Evolutionary conservation across 2,113 vertebrate species (phyloP), one percentile per base, ranked within the genome.

Genomic region (Takifugu flavidus): DNA sequence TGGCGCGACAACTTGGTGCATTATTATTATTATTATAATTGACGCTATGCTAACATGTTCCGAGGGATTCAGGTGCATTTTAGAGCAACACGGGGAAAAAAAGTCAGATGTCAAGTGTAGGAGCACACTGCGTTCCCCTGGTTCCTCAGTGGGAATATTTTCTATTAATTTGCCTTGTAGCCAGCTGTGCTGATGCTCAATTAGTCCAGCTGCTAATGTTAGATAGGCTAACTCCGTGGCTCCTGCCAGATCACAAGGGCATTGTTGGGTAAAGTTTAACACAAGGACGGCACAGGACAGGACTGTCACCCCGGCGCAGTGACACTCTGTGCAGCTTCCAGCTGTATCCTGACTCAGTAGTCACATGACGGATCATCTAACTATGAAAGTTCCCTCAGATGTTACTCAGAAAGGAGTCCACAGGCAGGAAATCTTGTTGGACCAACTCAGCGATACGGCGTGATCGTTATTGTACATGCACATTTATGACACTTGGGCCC

Each of bases 331-430:
- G 57, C 49, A 50, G 76, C 67, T 73, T 43, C 68, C 67, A 60
- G 70, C 77, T 82, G 55, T 65, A 45, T 75, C 59, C 55, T 73
- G 77, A 80, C 60, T 74, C 56, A 62, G 56, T 65, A 59, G 44
- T 65, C 70, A 57, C 58, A 51, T 78, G 74, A 76, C 78, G 64
- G 66, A 74, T 81, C 54, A 46, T 59, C 53, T 49, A 20, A 49
- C 11, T 2, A 44, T 27, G 26, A 68, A 78, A 59, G 45, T 39
- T 58, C 56, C 51, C 61, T 62, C 44, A 51, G 61, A 65, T 74
- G 56, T 67, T 75, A 49, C 58, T 56, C 71, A 69, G 39, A 54
- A 1, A 59, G 47, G 49, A 44, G 20, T 47, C 56, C 65, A 65
- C 64, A 78, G 70, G 34, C 34, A 39, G 34, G 34, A 11, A 10